Conservation (phyloP, 2,113 vertebrate species). For the Lophotis ruficrista region DNA sequence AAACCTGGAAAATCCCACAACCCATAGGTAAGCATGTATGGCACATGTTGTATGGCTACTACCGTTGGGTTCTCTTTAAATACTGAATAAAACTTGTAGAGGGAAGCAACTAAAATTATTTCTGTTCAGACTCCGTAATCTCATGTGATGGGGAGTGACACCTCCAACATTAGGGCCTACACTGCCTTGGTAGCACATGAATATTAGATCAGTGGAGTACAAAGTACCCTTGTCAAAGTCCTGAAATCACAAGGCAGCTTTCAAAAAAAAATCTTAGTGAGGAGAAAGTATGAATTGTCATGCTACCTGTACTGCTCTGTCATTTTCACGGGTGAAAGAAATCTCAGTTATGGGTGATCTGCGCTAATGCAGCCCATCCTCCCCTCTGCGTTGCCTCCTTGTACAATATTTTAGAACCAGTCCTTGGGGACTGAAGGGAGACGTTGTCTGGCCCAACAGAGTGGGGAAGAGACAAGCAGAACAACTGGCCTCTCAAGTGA, state of each 20-base stretch:
- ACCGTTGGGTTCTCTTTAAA: background rate
- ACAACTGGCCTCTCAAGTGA: background rate
- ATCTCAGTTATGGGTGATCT: background rate
- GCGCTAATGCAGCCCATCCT: background rate
- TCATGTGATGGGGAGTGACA: background rate
- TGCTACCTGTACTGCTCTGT: background rate
- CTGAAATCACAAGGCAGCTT: background rate
- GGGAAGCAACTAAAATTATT: background rate
- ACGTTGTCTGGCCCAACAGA: background rate
- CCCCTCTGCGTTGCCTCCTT: background rate
- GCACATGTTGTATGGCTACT: background rate
- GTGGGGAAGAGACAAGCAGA: background rate
- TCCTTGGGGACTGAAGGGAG: background rate
- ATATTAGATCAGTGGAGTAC: background rate
- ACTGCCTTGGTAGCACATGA: background rate
- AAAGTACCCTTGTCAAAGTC: background rate
- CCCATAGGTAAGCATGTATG: background rate
- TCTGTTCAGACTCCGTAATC: background rate
- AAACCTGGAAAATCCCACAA: background rate
- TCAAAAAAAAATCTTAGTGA: background rate
- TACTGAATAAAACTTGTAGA: background rate
- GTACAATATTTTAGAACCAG: background rate
- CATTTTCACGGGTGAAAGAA: background rate
- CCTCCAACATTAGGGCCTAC: background rate
- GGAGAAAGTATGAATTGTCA: background rate